These are phyloP conservation scores for Gadus macrocephalus DNA, from an alignment of 2,113 vertebrate species.

Conservation along the genomic window DNA sequence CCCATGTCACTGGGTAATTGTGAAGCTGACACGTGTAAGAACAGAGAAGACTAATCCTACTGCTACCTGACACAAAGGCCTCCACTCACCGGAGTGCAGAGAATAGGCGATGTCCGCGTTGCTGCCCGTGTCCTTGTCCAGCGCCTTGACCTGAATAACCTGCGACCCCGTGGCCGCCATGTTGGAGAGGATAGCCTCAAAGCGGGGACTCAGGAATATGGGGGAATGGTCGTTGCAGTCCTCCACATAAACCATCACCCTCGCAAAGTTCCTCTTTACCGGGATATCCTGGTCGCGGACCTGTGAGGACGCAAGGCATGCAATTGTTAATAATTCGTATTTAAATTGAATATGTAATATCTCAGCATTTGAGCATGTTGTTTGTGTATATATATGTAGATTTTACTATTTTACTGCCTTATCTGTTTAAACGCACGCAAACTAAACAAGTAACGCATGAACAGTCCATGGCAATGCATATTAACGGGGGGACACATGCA, in stretches of 20 bases:
- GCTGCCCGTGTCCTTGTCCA: conserved; percentile 83
- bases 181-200: conserved; percentile 75
- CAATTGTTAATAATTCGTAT: not conserved
- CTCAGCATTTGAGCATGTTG: not conserved
- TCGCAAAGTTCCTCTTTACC: conserved; percentile 88
- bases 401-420: not conserved
- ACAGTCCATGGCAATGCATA: too few species aligned
- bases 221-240: conserved; percentile 87
- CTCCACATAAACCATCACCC: conserved; percentile 78
- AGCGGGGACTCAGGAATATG: conserved; percentile 77
- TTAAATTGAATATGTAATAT: not conserved
- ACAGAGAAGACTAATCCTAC: not conserved
- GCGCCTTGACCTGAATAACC: conserved; percentile 82
- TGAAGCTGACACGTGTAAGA: not conserved
- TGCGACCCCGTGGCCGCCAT: conserved; percentile 71
- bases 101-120: conserved; percentile 85
- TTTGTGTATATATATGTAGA: not conserved
- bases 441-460: too few species aligned
- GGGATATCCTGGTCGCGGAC: conserved; percentile 93
- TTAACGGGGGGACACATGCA: too few species aligned
- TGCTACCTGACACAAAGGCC: not conserved
- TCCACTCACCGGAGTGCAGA: conserved; percentile 83
- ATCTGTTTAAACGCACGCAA: too few species aligned
- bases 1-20: too few species aligned
- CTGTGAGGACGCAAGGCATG: conserved; percentile 57